Percentiles rank a stretch among this genome's conserved stretches.
Conservation (phyloP, 2,797 vertebrate genomes). For the Cottoperca gobio region DNA sequence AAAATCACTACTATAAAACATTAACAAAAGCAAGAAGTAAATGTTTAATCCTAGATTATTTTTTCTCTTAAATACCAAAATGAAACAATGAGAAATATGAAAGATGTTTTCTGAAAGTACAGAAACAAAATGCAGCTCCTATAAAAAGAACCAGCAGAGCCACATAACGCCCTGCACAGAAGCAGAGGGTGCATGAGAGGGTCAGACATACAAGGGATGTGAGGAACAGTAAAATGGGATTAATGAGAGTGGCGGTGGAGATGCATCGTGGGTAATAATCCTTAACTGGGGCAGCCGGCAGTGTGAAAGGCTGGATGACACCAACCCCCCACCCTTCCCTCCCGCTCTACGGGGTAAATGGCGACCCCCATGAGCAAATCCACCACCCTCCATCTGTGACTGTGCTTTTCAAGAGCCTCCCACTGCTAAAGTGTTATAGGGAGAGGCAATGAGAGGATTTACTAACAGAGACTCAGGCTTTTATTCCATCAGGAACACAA, state of each 20-base stretch:
- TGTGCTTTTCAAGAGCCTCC: constrained; percentile 61
- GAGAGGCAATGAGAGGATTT: constrained; percentile 42
- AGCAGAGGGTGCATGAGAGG: constrained; percentile 18
- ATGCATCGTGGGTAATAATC: constrained; percentile 72
- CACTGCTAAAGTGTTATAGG: constrained; percentile 6
- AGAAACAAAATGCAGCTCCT: constrained; percentile 23
- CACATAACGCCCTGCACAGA: constrained; percentile 23
- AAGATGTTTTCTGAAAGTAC: constrained; percentile 31
- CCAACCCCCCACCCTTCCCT: not conserved
- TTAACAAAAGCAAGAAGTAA: constrained; percentile 10
- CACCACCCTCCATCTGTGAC: constrained; percentile 57
- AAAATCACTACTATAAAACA: constrained; percentile 17
- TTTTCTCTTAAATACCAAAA: constrained; percentile 45
- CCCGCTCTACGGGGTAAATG: not conserved
- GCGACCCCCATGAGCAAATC: constrained; percentile 44
- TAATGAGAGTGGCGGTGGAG: constrained; percentile 53
- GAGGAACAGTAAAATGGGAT: constrained; percentile 52
- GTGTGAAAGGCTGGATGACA: constrained; percentile 30
- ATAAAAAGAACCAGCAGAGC: constrained; percentile 38
- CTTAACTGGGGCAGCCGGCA: constrained; percentile 46
- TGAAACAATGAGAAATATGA: constrained; percentile 5
- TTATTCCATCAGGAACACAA: constrained; percentile 32
- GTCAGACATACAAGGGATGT: constrained; percentile 12
- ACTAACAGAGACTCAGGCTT: constrained; percentile 31
- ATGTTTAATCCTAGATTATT: constrained; percentile 39